Percentiles rank a stretch among this genome's conserved stretches.
Evolutionary conservation across 2,113 vertebrate genomes (phyloP).

Genomic region (Tupaia chinensis): DNA sequence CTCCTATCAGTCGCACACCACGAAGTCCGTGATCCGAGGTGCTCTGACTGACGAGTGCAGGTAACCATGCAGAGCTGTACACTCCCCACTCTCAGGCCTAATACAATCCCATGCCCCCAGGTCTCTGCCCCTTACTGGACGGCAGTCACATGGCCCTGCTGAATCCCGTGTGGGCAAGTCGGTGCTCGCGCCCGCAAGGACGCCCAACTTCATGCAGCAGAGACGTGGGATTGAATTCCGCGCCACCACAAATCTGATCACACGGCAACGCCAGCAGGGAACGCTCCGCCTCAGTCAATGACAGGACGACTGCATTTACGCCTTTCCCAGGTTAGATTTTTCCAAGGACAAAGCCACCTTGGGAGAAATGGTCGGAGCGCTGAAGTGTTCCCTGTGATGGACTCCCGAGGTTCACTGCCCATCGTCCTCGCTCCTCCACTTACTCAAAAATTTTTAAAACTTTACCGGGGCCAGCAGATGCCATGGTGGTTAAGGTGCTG

Average conservation of each 20-base stretch:
- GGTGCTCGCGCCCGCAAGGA: neutral
- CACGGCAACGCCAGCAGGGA: neutral
- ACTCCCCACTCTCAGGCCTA: rapidly evolving
- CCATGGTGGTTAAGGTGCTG: too few species aligned
- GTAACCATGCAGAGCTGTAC: neutral
- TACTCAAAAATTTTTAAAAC: too few species aligned
- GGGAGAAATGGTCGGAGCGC: too few species aligned
- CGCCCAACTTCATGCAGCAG: neutral
- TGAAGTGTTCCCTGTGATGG: neutral
- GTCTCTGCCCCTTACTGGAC: neutral
- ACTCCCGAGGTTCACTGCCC: too few species aligned
- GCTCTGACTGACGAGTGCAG: neutral
- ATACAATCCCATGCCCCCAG: neutral
- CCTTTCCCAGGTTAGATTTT: neutral
- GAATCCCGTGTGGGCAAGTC: neutral
- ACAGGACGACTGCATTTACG: neutral
- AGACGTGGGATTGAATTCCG: neutral
- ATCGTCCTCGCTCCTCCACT: neutral
- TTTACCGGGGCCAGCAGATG: too few species aligned
- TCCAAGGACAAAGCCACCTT: neutral
- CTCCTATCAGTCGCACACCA: neutral
- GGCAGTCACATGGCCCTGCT: too few species aligned
- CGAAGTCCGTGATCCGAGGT: neutral
- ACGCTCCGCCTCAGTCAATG: neutral
- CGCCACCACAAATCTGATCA: neutral